Evolutionary conservation across 2,113 vertebrate genomes (phyloP).

Genomic region (Engraulis encrasicolus): DNA sequence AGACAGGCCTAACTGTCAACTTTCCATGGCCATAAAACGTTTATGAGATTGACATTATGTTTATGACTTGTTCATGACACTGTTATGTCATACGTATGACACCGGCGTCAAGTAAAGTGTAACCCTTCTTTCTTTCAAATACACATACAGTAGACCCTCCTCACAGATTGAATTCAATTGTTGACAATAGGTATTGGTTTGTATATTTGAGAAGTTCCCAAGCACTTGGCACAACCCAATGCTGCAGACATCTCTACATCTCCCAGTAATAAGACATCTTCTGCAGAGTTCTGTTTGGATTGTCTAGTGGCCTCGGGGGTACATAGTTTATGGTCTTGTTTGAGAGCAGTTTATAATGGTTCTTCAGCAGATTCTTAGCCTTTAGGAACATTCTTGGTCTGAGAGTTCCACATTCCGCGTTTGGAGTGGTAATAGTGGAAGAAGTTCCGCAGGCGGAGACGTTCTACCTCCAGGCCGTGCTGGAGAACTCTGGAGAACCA

Average conservation of each 20-base stretch:
- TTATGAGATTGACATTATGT: too few species aligned
- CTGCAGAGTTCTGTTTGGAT: background rate
- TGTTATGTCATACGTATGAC: too few species aligned
- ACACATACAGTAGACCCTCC: background rate
- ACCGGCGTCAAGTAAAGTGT: too few species aligned
- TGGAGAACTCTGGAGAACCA: slow-evolving; percentile 84
- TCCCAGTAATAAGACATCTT: background rate
- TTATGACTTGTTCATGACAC: too few species aligned
- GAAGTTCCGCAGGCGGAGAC: slow-evolving; percentile 91
- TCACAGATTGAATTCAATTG: background rate
- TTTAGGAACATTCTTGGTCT: slow-evolving; percentile 80
- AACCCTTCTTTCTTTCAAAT: background rate
- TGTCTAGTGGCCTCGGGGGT: too few species aligned
- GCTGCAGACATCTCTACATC: background rate
- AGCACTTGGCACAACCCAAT: background rate
- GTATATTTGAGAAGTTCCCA: too few species aligned
- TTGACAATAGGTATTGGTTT: background rate
- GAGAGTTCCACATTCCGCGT: slow-evolving; percentile 94
- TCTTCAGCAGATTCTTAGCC: slow-evolving; percentile 63
- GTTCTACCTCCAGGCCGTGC: slow-evolving; percentile 94
- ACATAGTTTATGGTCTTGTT: too few species aligned
- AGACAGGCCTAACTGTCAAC: too few species aligned
- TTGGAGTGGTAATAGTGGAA: slow-evolving; percentile 98
- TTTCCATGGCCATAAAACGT: too few species aligned
- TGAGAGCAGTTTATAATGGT: too few species aligned